Percentiles rank a stretch among this genome's conserved stretches.
Evolutionary conservation across 2,888 invertebrate genomes (phyloP).

Genomic region (Noctua pronuba): DNA sequence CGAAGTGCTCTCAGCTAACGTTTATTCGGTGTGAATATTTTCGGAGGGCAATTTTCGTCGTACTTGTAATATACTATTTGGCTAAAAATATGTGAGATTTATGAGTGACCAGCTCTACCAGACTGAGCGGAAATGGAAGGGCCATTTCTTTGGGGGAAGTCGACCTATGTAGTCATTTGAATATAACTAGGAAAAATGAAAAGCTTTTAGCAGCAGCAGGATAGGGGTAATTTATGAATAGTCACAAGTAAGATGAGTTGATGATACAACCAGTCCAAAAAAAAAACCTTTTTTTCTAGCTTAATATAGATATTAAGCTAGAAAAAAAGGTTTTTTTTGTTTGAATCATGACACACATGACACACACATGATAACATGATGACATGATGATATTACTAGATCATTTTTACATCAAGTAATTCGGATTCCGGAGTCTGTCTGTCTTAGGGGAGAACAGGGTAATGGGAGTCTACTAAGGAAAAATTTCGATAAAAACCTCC

Average conservation of each 20-base stretch:
- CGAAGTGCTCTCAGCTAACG: neutral
- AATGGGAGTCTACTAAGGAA: no score
- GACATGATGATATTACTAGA: no score
- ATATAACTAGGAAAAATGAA: neutral
- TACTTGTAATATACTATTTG: neutral
- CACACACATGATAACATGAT: no score
- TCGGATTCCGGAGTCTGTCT: neutral
- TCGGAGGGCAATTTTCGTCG: neutral
- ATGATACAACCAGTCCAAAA: neutral
- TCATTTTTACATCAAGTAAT: neutral
- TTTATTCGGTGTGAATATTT: slow-evolving; percentile 10
- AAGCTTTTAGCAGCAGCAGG: neutral
- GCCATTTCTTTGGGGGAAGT: neutral
- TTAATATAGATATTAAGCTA: no score
- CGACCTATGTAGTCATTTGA: neutral
- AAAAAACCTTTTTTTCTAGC: neutral
- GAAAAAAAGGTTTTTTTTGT: no score
- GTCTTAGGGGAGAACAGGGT: no score
- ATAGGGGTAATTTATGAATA: neutral
- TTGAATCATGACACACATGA: no score
- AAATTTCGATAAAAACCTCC: no score
- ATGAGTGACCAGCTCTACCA: neutral
- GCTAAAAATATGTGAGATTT: neutral
- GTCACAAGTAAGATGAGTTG: no score
- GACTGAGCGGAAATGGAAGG: neutral